Evolutionary conservation across 1,140 invertebrate species (phyloP).

Genomic region (Trachymyrmex septentrionalis): DNA sequence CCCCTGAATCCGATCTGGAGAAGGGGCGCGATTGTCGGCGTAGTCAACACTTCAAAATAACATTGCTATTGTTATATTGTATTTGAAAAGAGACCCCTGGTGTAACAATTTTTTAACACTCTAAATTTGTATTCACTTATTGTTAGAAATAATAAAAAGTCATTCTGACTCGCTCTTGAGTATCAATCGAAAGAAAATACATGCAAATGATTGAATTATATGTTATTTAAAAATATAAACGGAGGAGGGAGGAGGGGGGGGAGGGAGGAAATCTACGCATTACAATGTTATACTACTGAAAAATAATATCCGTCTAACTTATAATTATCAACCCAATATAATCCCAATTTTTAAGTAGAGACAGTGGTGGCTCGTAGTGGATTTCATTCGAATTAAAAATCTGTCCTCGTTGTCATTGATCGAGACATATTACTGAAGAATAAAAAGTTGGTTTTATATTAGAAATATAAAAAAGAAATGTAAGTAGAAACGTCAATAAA

Average conservation of each 20-base stretch:
- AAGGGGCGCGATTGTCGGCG: slow-evolving; percentile 27
- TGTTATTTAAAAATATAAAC: background rate
- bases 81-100: background rate
- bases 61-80: slow-evolving; percentile 4
- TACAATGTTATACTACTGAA: background rate
- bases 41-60: slow-evolving; percentile 3
- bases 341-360: background rate
- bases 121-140: background rate
- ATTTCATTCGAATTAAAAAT: background rate
- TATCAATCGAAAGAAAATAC: background rate
- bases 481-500: background rate
- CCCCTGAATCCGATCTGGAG: slow-evolving; percentile 31
- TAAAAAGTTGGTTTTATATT: background rate
- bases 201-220: too few species aligned
- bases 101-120: background rate
- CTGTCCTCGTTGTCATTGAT: background rate
- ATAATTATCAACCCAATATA: background rate
- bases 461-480: too few species aligned
- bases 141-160: background rate
- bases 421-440: background rate
- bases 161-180: background rate
- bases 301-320: background rate
- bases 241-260: background rate
- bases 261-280: too few species aligned
- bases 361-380: background rate